Evolutionary conservation across 2,113 vertebrate species (phyloP).

Genomic region (Perccottus glenii): DNA sequence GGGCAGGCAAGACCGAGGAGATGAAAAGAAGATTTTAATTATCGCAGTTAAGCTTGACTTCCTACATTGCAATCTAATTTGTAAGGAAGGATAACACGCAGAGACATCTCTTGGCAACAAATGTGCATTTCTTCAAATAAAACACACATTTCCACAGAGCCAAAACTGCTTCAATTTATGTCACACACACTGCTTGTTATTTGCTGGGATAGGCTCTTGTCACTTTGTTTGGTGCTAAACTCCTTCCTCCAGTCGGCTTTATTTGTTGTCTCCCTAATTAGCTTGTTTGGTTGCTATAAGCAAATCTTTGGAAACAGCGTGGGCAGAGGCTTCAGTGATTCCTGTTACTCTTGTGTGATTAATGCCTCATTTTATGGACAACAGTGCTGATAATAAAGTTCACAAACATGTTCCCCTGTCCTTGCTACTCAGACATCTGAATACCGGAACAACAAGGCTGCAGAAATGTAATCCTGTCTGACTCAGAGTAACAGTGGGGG

Average conservation of each 20-base stretch:
- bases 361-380: constrained; percentile 21
- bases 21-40: constrained; percentile 49
- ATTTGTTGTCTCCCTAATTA: constrained; percentile 17
- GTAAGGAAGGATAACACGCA: constrained; percentile 13
- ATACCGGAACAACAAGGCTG: constrained; percentile 21
- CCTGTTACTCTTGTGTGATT: constrained; percentile 6
- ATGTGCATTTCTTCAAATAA: constrained; percentile 18
- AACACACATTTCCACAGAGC: constrained; percentile 9
- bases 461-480: constrained; percentile 27
- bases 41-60: constrained; percentile 31
- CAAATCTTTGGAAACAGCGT: constrained; percentile 14
- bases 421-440: constrained; percentile 4
- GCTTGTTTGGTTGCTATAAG: background rate
- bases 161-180: constrained; percentile 11
- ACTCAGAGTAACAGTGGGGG: constrained; percentile 30
- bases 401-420: constrained; percentile 5
- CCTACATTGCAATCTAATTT: constrained; percentile 28
- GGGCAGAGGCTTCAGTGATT: constrained; percentile 29
- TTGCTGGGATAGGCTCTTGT: background rate
- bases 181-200: background rate
- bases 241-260: background rate
- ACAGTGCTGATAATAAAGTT: constrained; percentile 14
- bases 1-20: constrained; percentile 16
- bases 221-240: background rate
- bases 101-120: constrained; percentile 19